phyloP scores from a whole-genome alignment of 2,113 vertebrate genomes.

The Tragelaphus buxtoni region DNA sequence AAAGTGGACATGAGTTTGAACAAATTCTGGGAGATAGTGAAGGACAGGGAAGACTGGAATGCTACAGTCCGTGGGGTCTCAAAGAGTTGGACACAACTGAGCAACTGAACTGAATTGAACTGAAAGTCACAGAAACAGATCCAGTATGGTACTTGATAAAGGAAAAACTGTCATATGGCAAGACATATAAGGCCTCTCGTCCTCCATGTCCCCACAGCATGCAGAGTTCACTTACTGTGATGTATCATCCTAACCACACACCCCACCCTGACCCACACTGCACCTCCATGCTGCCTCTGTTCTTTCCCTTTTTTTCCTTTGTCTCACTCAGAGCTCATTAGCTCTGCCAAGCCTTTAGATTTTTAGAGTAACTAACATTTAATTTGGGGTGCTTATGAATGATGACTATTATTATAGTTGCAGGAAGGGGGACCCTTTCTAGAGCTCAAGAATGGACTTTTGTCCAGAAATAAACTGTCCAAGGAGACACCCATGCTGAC shows the following conservation, averaged over 20 bases:
- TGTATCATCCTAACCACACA: neutral
- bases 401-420: neutral
- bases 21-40: neutral
- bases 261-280: neutral
- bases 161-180: neutral
- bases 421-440: neutral
- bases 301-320: neutral
- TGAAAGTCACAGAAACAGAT: neutral
- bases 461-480: neutral
- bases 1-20: neutral
- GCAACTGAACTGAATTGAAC: neutral
- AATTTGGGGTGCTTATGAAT: neutral
- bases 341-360: neutral
- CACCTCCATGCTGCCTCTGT: too few species aligned
- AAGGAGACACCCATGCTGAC: neutral
- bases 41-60: neutral
- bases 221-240: neutral
- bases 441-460: neutral
- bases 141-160: neutral
- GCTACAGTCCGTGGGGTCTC: neutral
- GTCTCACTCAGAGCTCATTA: neutral
- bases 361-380: neutral
- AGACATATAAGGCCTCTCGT: neutral
- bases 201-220: neutral
- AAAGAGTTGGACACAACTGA: neutral